Conservation (phyloP, 2,113 vertebrate species). For the Setophaga coronata region DNA sequence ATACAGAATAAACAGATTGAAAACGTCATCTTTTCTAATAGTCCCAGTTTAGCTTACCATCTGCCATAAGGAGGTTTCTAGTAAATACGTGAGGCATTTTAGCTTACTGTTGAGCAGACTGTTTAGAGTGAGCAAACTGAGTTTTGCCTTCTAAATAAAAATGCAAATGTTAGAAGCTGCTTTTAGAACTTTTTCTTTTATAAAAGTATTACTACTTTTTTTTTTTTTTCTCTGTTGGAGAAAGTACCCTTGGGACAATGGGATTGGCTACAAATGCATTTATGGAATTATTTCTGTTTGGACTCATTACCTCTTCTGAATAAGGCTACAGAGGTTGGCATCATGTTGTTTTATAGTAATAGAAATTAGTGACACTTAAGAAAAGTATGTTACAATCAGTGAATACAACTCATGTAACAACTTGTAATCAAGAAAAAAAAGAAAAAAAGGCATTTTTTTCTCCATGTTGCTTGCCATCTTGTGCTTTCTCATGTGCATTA, state of each 20-base stretch:
- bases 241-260: neutral
- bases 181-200: neutral
- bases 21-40: neutral
- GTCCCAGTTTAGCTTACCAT: neutral
- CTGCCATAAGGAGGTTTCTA: neutral
- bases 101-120: neutral
- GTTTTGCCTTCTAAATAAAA: neutral
- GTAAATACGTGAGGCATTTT: neutral
- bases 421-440: neutral
- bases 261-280: neutral
- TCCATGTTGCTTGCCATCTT: neutral
- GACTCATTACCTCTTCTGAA: neutral
- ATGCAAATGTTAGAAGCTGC: neutral
- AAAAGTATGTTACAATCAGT: neutral
- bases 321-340: neutral
- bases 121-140: neutral
- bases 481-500: neutral
- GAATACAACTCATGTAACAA: neutral
- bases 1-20: neutral
- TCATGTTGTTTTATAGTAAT: neutral
- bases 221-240: neutral
- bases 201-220: neutral
- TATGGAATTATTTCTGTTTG: neutral
- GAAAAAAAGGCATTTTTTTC: fast-evolving
- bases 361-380: neutral